phyloP scores from a whole-genome alignment of 2,797 vertebrate genomes.

The Gallirallus australis region DNA sequence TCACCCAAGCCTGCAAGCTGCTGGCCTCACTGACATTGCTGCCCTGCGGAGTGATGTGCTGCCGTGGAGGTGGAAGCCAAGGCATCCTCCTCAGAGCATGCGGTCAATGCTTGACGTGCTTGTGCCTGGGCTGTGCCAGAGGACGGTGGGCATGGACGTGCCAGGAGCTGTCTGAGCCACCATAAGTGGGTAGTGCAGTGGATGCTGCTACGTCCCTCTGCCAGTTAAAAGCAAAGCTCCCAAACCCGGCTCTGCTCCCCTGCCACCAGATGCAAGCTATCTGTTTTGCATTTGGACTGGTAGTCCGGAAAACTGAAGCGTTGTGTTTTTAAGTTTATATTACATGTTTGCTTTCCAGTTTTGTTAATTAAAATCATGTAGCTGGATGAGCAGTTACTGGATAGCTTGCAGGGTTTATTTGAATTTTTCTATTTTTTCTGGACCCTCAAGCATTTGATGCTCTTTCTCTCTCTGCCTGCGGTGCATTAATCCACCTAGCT shows the following conservation, averaged over 20 bases:
- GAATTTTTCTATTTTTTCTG: not conserved
- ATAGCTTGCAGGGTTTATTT: constrained; percentile 9
- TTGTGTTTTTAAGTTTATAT: constrained; percentile 30
- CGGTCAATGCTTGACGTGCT: not conserved
- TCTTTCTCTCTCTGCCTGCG: not conserved
- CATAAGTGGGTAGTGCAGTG: fast-evolving
- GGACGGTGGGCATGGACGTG: fast-evolving
- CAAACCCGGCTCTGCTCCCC: not conserved
- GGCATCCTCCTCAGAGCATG: not conserved
- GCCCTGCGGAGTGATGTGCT: fast-evolving
- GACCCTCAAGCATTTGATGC: not conserved
- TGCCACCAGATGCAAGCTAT: constrained; percentile 4
- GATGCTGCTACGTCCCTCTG: not conserved
- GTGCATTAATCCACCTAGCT: constrained; percentile 14
- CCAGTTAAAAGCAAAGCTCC: not conserved
- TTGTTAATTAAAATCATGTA: constrained; percentile 41
- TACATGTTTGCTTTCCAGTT: constrained; percentile 41
- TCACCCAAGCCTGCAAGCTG: not conserved
- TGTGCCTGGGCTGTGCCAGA: not conserved
- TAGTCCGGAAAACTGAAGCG: not conserved
- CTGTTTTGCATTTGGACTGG: constrained; percentile 28
- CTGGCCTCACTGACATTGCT: not conserved
- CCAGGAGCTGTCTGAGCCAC: not conserved
- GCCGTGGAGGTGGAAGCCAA: not conserved
- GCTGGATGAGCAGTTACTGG: constrained; percentile 12